phyloP scores from a whole-genome alignment of 2,113 vertebrate genomes.

The Dasypus novemcinctus region DNA sequence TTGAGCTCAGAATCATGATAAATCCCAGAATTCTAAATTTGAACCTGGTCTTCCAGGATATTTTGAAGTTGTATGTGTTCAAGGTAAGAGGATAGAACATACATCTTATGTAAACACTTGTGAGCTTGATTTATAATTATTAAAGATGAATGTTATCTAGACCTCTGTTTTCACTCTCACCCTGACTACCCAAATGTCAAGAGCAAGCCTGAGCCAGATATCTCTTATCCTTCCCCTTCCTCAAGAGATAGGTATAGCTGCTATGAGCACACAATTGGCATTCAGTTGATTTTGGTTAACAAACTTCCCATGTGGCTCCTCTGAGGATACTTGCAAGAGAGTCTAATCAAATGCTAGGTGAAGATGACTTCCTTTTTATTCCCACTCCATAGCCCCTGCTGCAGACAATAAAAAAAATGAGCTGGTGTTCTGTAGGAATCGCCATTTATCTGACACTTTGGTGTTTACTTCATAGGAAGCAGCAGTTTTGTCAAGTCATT shows the following conservation, averaged over 20 bases:
- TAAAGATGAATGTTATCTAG: not conserved
- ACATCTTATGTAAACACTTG: not conserved
- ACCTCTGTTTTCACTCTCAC: not conserved
- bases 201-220: not conserved
- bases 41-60: not conserved
- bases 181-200: not conserved
- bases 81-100: not conserved
- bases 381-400: not conserved
- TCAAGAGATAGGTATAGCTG: not conserved
- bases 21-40: not conserved
- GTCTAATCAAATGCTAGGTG: not conserved
- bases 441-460: constrained; percentile 20
- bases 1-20: not conserved
- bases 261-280: not conserved
- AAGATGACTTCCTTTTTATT: not conserved
- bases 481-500: constrained; percentile 60
- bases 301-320: not conserved
- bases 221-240: not conserved
- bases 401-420: not conserved
- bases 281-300: not conserved
- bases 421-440: not conserved
- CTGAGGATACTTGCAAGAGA: not conserved
- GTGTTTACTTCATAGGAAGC: constrained; percentile 53
- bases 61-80: not conserved
- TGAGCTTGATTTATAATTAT: not conserved